phyloP scores from a whole-genome alignment of 1,140 invertebrate genomes.

The Prorops nasuta region DNA sequence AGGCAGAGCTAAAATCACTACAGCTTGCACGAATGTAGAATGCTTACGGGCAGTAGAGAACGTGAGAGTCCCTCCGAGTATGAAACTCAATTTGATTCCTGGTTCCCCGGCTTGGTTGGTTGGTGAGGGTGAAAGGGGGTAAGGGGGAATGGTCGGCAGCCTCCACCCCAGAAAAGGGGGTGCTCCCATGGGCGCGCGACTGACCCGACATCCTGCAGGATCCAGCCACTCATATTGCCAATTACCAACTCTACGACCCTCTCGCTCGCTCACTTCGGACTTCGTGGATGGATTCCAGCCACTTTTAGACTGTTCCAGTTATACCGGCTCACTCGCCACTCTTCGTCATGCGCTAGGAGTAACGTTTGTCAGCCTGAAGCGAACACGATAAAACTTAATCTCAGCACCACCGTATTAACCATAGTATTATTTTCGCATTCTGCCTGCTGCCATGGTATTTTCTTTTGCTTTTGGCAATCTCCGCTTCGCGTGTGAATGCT shows the following conservation, averaged over 20 bases:
- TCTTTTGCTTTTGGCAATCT: no score
- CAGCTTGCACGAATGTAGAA: not conserved
- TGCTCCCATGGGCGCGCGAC: slow-evolving; percentile 51
- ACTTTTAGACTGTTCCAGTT: slow-evolving; percentile 44
- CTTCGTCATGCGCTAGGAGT: slow-evolving; percentile 15
- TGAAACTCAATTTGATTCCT: slow-evolving; percentile 56
- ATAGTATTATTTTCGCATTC: no score
- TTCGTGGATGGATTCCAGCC: slow-evolving; percentile 38
- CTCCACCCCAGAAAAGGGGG: slow-evolving; percentile 41
- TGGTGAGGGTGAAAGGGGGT: slow-evolving; percentile 24
- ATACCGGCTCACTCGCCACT: slow-evolving; percentile 26
- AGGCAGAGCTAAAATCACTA: not conserved
- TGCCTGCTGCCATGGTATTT: no score
- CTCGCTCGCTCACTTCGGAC: slow-evolving; percentile 38
- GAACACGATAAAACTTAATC: no score
- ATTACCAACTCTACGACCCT: slow-evolving; percentile 53
- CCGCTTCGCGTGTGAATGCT: no score
- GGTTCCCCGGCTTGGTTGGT: slow-evolving; percentile 35
- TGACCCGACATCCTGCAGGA: slow-evolving; percentile 53
- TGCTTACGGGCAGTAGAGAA: slow-evolving; percentile 25
- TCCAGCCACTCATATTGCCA: slow-evolving; percentile 56
- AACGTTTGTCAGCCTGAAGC: no score
- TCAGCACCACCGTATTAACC: no score
- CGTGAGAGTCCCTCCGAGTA: slow-evolving; percentile 45
- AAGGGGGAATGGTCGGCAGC: slow-evolving; percentile 17